Conservation (phyloP, 2,888 invertebrate genomes). For the Malthinus flaveolus region DNA sequence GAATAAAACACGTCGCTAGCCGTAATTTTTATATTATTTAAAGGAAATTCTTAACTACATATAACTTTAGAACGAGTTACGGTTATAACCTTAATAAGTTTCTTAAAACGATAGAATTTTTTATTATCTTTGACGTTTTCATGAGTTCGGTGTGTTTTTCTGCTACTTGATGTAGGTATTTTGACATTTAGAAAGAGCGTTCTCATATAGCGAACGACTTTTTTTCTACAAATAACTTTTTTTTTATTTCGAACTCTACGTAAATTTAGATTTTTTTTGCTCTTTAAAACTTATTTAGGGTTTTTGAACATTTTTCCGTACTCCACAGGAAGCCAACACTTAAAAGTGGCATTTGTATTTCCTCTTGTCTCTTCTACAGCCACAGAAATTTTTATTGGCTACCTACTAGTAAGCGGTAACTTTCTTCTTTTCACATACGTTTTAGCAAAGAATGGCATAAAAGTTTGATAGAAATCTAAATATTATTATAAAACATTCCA, state of each 20-base stretch:
- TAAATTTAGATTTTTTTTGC: slow-evolving; percentile 6
- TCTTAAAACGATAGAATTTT: slow-evolving; percentile 5
- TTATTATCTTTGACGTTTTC: slow-evolving; percentile 5
- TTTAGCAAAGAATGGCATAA: too few relatives aligned
- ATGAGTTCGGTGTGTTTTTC: not conserved
- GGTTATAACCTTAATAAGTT: slow-evolving; percentile 5
- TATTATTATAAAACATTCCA: too few relatives aligned
- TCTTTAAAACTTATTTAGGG: slow-evolving; percentile 23
- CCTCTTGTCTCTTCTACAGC: too few relatives aligned
- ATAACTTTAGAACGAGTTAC: not conserved
- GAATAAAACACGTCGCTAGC: not conserved
- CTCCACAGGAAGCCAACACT: slow-evolving; percentile 26
- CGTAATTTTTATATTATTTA: slow-evolving; percentile 1
- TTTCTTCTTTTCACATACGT: too few relatives aligned
- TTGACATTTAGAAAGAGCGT: slow-evolving; percentile 26
- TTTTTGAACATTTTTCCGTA: slow-evolving; percentile 26
- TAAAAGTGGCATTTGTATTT: slow-evolving; percentile 22
- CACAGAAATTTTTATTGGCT: too few relatives aligned
- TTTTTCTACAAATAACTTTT: not conserved
- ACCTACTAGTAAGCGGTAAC: too few relatives aligned
- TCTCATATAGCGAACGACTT: slow-evolving; percentile 10
- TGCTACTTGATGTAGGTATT: slow-evolving; percentile 19
- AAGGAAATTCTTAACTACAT: not conserved
- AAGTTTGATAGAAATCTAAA: too few relatives aligned
- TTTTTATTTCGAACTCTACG: slow-evolving; percentile 1